Evolutionary conservation across 2,113 vertebrate genomes (phyloP), one percentile per base, ranked within the genome.

Genomic region (Glaucomys volans): DNA sequence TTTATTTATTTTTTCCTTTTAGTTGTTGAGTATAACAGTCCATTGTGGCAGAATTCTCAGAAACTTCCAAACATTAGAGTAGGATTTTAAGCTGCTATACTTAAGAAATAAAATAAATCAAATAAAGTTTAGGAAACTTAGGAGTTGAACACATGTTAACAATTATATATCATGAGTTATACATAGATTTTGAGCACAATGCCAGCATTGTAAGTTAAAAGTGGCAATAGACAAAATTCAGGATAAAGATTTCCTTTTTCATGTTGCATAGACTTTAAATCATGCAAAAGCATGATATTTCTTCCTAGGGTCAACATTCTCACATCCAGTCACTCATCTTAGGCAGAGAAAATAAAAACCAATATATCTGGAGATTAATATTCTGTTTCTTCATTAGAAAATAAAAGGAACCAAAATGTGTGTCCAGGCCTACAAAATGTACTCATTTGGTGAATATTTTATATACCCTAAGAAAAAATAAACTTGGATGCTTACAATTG

Each of bases 151-250:
- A 97, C 87, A 97, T 32, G 64, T 52, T 92, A 66, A 71, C 52
- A 90, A 77, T 66, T 67, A 87, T 95, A 92, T 95, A 47, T 69
- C 66, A 93, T 83, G 94, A 74, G 18, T 97, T 96, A 92, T 59
- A 97, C 72, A 96, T 95, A 67, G 17, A 82, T 87, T 97, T 76
- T 80, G 85, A 92, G 88, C 79, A 89, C 82, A 97, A 86, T 67
- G 42, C 17, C 69, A 89, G 30, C 13, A 71, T 95, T 72, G 52
- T 92, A 91, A 66, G 47, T 26, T 90, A n/a, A 79, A 77, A 81
- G 76, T 94, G 82, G 98, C 94, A 97, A 81, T 20, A 95, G 66
- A 91, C 92, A 97, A 37, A 95, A 54, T 75, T 12, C 3, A 14
- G 2, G 40, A 3, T 96, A 95, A 11, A 94, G 18, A 83, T 54